Evolutionary conservation across 1,140 invertebrate genomes (phyloP).

Genomic region (Leptoteleia sp.): DNA sequence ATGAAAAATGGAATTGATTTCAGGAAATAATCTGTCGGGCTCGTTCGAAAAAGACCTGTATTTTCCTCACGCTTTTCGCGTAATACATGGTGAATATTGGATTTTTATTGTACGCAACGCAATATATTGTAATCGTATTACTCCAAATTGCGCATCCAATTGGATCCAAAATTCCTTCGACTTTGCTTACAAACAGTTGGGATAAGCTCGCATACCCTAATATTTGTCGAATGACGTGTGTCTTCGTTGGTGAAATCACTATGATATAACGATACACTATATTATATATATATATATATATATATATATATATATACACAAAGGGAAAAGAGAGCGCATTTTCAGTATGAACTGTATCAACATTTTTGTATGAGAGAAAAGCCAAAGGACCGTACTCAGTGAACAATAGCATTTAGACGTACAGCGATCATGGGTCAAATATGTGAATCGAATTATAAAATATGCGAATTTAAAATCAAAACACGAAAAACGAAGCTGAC

Average conservation of each 20-base stretch:
- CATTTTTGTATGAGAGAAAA: conserved; percentile 49
- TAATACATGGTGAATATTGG: no score
- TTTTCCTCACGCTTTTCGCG: no score
- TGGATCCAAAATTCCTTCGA: conserved; percentile 1
- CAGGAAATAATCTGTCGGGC: no score
- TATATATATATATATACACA: no score
- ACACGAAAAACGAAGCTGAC: conserved; percentile 3
- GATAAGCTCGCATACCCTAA: conserved; percentile 45
- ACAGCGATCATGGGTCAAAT: conserved; percentile 46
- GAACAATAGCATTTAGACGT: conserved; percentile 43
- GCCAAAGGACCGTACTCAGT: conserved; percentile 23
- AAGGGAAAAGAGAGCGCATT: conserved; percentile 28
- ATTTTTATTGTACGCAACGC: no score
- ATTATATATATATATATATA: conserved; percentile 28
- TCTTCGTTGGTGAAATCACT: conserved; percentile 62
- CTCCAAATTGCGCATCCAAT: conserved; percentile 9
- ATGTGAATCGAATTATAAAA: conserved; percentile 19
- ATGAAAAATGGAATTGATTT: no score
- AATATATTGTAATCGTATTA: background rate
- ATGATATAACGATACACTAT: conserved; percentile 52
- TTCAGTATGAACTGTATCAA: conserved; percentile 55
- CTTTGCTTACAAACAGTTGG: conserved; percentile 18
- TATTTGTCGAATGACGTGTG: conserved; percentile 44
- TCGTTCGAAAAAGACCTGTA: no score
- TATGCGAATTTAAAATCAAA: background rate